These are phyloP conservation scores for Aplysina aerophoba DNA, from an alignment of 37 sponge, comb jelly and placozoan species.

Conservation along the genomic window DNA sequence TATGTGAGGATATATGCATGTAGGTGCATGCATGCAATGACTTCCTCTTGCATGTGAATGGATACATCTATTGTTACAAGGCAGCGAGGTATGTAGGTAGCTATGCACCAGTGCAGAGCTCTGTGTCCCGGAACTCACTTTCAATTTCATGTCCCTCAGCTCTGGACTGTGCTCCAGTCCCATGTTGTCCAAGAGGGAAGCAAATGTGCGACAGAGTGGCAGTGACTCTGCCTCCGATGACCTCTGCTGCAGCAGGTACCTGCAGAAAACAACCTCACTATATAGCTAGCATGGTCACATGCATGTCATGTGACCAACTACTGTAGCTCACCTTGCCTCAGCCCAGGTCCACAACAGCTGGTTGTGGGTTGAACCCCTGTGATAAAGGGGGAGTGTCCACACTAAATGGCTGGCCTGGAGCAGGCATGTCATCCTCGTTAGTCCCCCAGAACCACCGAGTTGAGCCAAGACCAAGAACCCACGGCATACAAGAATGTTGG, in stretches of 20 bases:
- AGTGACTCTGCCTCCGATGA: conserved; percentile 35
- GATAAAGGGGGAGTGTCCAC: conserved; percentile 36
- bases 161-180: conserved; percentile 43
- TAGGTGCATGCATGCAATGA: neutral
- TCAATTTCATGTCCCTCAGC: conserved; percentile 76
- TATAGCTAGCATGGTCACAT: too few species aligned
- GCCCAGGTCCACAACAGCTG: conserved; percentile 59
- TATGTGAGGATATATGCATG: neutral
- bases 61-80: too few species aligned
- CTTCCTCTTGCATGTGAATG: neutral
- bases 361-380: conserved; percentile 54
- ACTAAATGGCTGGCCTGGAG: conserved; percentile 37
- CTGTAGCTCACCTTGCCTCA: conserved; percentile 51
- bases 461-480: conserved; percentile 53
- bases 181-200: conserved; percentile 51
- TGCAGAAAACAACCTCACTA: neutral
- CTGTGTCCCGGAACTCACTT: conserved; percentile 44
- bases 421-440: conserved; percentile 42
- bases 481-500: conserved; percentile 60
- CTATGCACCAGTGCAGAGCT: too few species aligned
- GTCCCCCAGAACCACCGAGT: conserved; percentile 54
- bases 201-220: conserved; percentile 62
- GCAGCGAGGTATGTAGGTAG: too few species aligned
- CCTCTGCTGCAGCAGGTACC: conserved; percentile 37
- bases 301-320: too few species aligned